A percentile compares a stretch with the other conserved stretches of the same genome.
These are phyloP conservation scores for Chrysomallon squamiferum DNA, from an alignment of 1,140 invertebrate species.

Conservation along the genomic window DNA sequence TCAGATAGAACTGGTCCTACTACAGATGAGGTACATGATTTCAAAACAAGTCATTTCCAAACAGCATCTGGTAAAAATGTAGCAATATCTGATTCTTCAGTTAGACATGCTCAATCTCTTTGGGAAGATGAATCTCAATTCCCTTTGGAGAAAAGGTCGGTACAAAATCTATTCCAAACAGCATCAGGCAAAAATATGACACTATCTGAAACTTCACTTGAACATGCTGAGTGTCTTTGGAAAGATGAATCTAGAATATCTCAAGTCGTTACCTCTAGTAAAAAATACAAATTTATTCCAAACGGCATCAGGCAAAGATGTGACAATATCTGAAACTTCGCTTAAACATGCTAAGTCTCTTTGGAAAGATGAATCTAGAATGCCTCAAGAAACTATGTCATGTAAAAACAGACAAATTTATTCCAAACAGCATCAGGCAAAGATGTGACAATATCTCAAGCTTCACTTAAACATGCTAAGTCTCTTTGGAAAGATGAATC, in stretches of 20 bases:
- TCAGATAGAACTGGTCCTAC: no score
- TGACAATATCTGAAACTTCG: background rate
- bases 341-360: background rate
- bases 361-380: background rate
- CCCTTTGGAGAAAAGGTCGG: no score
- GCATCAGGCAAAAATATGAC: background rate
- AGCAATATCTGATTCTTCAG: background rate
- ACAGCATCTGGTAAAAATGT: background rate
- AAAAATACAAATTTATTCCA: background rate
- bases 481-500: background rate
- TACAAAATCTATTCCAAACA: background rate
- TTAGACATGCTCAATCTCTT: background rate
- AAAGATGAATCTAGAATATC: background rate
- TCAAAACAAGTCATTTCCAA: background rate
- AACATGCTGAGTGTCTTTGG: background rate
- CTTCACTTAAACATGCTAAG: background rate
- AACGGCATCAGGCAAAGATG: background rate
- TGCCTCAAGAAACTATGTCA: background rate
- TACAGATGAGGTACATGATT: no score
- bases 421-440: conserved; percentile 1
- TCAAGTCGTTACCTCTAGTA: background rate
- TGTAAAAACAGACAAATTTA: background rate
- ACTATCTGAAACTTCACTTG: background rate
- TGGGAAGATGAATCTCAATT: background rate
- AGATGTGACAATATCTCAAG: background rate